Percentiles rank a stretch among this genome's conserved stretches.
phyloP scores from a whole-genome alignment of 2,888 invertebrate species.

The Galeopsomyia nigrocyanea region DNA sequence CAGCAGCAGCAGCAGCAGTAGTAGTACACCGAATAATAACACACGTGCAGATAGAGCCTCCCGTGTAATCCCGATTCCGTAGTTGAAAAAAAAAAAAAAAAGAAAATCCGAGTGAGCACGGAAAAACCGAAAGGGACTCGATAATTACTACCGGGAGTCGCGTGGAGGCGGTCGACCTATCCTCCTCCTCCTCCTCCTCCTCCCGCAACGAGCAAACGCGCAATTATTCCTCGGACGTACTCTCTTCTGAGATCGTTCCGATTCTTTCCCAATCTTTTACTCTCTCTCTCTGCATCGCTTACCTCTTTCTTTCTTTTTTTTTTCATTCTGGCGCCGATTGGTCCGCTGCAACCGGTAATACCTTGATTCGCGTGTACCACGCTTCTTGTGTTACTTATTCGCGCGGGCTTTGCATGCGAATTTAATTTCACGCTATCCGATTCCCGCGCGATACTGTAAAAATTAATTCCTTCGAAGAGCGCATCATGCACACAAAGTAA shows the following conservation, averaged over 20 bases:
- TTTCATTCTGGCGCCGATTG: constrained; percentile 1
- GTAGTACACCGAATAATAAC: constrained; percentile 64
- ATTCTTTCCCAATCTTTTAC: constrained; percentile 13
- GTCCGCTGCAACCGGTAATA: no score
- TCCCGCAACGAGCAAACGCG: constrained; percentile 67
- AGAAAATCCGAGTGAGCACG: constrained; percentile 40
- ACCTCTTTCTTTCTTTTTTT: constrained; percentile 9
- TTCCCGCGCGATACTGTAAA: no score
- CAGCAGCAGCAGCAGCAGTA: constrained; percentile 34
- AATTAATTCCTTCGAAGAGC: no score
- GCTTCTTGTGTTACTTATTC: no score
- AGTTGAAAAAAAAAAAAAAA: constrained; percentile 21
- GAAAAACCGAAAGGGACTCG: constrained; percentile 50
- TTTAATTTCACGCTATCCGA: no score
- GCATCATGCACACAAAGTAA: no score
- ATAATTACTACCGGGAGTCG: constrained; percentile 69
- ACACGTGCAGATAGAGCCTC: constrained; percentile 48
- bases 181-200: no score
- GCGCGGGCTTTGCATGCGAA: no score
- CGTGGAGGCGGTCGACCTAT: constrained; percentile 66
- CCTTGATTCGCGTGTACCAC: no score
- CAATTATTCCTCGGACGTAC: constrained; percentile 60
- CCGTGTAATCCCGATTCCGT: neutral
- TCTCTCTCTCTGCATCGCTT: neutral
- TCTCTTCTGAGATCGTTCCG: constrained; percentile 2